phyloP scores from a whole-genome alignment of 2,113 vertebrate genomes.

The Vanacampus margaritifer region DNA sequence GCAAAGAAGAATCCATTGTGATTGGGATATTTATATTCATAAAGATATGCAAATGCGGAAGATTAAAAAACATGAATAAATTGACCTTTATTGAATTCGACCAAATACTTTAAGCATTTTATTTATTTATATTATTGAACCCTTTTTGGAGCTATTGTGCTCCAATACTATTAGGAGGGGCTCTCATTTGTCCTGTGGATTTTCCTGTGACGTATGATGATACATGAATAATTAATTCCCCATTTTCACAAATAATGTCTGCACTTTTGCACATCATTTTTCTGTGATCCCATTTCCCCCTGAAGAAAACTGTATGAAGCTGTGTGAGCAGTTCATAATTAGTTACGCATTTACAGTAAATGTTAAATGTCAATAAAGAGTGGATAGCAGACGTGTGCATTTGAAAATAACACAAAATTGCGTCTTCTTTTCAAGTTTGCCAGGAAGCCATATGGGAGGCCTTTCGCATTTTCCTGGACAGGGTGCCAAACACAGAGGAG shows the following conservation, averaged over 20 bases:
- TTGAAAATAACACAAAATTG: not conserved
- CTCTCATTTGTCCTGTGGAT: not conserved
- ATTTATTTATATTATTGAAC: not conserved
- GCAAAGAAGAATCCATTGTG: not conserved
- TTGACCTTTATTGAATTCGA: not conserved
- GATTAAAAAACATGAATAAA: not conserved
- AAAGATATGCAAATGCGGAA: not conserved
- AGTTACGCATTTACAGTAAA: not conserved
- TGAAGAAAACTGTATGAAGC: not conserved
- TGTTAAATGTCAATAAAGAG: not conserved
- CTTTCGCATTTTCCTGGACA: constrained; percentile 89
- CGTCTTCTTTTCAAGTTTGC: constrained; percentile 76
- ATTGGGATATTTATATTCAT: constrained; percentile 1
- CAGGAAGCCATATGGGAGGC: constrained; percentile 97
- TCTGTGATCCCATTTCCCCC: not conserved
- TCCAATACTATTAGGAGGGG: not conserved
- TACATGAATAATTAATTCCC: not conserved
- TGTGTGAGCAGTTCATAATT: not conserved
- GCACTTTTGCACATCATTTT: not conserved
- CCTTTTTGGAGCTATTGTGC: not conserved
- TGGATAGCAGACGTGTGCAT: not conserved
- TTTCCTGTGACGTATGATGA: not conserved
- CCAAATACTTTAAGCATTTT: not conserved
- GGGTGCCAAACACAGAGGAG: constrained; percentile 85
- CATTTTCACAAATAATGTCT: not conserved